Conservation (phyloP, 92 coral and sea anemone species). For the Metridium senile region DNA sequence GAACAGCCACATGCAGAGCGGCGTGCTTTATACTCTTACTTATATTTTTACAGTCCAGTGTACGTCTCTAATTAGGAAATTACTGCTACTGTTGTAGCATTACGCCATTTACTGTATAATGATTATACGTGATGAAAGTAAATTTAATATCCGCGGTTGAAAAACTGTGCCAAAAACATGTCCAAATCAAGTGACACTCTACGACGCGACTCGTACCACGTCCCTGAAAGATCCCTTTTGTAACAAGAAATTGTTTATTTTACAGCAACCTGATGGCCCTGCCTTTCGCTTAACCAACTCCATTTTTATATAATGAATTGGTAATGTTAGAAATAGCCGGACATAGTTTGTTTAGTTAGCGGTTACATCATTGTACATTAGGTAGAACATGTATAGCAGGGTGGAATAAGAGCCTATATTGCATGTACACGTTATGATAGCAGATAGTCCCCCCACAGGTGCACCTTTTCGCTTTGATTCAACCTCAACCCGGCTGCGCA, state of each 20-base stretch:
- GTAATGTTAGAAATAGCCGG: conserved; percentile 10
- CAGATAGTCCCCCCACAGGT: not conserved
- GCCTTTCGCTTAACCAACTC: conserved; percentile 15
- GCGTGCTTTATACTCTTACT: conserved; percentile 4
- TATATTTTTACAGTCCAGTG: conserved; percentile 4
- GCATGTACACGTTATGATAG: not conserved
- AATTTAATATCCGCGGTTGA: conserved; percentile 11
- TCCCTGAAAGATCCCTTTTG: not conserved
- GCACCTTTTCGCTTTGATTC: not conserved
- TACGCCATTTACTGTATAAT: not conserved
- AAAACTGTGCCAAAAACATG: conserved; percentile 1
- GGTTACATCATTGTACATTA: not conserved
- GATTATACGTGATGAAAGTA: not conserved
- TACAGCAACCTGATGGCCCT: not conserved
- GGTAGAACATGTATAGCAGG: no score
- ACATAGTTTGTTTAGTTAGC: not conserved
- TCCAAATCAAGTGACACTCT: not conserved
- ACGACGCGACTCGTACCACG: not conserved
- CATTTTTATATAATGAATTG: not conserved
- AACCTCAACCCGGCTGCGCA: not conserved
- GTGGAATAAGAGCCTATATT: no score
- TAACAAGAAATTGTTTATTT: conserved; percentile 19
- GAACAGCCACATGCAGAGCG: conserved; percentile 17
- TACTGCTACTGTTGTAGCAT: conserved; percentile 1
- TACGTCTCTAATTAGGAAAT: conserved; percentile 3